Conservation (phyloP, 2,113 vertebrate genomes). For the Tragelaphus imberbis region DNA sequence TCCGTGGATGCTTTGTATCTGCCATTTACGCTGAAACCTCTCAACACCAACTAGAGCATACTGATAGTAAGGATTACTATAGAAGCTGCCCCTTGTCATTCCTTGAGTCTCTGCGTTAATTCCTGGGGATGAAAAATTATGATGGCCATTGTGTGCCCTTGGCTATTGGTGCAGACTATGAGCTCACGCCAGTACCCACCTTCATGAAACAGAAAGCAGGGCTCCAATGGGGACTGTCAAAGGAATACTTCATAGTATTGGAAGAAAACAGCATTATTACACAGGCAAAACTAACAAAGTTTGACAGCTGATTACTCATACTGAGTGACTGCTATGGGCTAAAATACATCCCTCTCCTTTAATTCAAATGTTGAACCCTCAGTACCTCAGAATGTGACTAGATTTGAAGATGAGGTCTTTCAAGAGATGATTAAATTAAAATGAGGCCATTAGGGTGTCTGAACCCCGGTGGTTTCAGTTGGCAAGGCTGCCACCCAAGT, state of each 20-base stretch:
- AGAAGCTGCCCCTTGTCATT: background rate
- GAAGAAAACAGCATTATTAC: background rate
- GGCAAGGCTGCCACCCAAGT: background rate
- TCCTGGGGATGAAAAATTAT: slow-evolving; percentile 88
- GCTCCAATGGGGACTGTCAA: slow-evolving; percentile 76
- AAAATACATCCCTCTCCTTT: background rate
- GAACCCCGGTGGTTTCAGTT: background rate
- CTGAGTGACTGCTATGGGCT: background rate
- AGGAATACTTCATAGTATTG: slow-evolving; percentile 87
- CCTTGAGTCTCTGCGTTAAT: slow-evolving; percentile 63
- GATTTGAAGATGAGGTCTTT: background rate
- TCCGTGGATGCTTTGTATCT: background rate
- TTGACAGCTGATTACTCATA: background rate
- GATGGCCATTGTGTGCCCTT: slow-evolving; percentile 84
- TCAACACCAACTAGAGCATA: background rate
- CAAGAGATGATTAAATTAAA: background rate
- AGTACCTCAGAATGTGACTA: background rate
- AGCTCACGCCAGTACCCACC: slow-evolving; percentile 90
- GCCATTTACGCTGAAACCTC: background rate
- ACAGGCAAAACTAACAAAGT: background rate
- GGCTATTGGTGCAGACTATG: slow-evolving; percentile 79
- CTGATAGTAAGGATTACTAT: background rate
- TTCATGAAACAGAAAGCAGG: slow-evolving; percentile 84
- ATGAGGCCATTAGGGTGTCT: background rate
- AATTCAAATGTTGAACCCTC: background rate